Evolutionary conservation across 1,140 invertebrate genomes (phyloP).

Genomic region (Adoxophyes honmai): DNA sequence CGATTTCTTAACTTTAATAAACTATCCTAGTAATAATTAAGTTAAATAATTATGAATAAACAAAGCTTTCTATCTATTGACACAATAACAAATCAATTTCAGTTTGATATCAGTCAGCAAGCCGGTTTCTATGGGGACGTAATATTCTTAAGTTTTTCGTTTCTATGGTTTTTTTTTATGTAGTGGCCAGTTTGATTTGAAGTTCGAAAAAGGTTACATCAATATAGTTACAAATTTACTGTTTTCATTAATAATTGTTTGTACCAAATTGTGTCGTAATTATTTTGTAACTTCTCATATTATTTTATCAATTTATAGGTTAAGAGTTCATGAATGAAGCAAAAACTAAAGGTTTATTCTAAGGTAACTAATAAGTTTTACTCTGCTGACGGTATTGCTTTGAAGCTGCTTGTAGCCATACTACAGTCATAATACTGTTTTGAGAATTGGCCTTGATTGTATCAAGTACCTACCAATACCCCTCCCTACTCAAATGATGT

Average conservation of each 20-base stretch:
- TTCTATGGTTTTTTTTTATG: slow-evolving; percentile 10
- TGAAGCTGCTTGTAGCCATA: background rate
- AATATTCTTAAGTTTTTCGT: too few species aligned
- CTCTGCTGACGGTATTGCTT: background rate
- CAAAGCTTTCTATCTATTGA: too few species aligned
- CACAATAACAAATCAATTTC: slow-evolving; percentile 2
- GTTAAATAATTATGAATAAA: background rate
- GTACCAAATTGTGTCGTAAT: too few species aligned
- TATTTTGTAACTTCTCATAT: background rate
- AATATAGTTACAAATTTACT: too few species aligned
- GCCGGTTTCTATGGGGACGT: too few species aligned
- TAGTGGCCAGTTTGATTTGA: slow-evolving; percentile 19
- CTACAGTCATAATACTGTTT: background rate
- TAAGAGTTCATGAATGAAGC: slow-evolving; percentile 49
- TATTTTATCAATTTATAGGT: slow-evolving; percentile 31
- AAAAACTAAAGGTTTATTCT: slow-evolving; percentile 49
- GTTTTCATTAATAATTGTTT: too few species aligned
- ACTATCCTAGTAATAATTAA: background rate
- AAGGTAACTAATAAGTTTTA: slow-evolving; percentile 38
- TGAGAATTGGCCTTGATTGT: slow-evolving; percentile 20
- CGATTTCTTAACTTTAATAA: background rate
- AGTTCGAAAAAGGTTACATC: too few species aligned
- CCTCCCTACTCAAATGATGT: slow-evolving; percentile 44
- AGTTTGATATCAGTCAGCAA: background rate
- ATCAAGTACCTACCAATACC: slow-evolving; percentile 4